Evolutionary conservation across 2,888 invertebrate species (phyloP).

Genomic region (Athalia cordata): DNA sequence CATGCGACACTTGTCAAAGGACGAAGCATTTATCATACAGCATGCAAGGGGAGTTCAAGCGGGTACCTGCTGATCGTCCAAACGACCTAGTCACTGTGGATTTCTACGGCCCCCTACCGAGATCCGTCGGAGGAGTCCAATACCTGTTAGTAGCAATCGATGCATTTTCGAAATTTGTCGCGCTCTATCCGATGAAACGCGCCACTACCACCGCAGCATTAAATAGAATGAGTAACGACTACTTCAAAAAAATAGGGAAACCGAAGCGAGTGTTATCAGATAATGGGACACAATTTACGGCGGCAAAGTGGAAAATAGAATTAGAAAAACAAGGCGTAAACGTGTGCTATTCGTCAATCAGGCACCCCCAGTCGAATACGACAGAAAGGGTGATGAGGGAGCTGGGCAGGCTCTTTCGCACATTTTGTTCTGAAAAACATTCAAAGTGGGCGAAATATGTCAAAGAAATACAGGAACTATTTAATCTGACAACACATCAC

Average conservation of each 20-base stretch:
- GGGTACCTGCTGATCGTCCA: neutral
- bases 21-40: neutral
- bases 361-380: slow-evolving; percentile 51
- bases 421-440: slow-evolving; percentile 47
- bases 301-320: slow-evolving; percentile 41
- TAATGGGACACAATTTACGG: slow-evolving; percentile 48
- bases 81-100: neutral
- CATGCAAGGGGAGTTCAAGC: neutral
- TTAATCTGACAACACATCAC: slow-evolving; percentile 49
- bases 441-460: slow-evolving; percentile 50
- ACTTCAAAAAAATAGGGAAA: slow-evolving; percentile 45
- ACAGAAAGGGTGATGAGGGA: slow-evolving; percentile 51
- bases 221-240: slow-evolving; percentile 32
- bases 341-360: slow-evolving; percentile 45
- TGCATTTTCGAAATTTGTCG: slow-evolving; percentile 31
- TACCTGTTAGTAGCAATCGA: neutral
- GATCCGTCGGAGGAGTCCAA: neutral
- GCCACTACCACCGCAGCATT: slow-evolving; percentile 35
- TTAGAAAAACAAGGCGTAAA: slow-evolving; percentile 28
- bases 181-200: slow-evolving; percentile 47
- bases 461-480: slow-evolving; percentile 40
- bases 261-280: slow-evolving; percentile 44
- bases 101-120: neutral
- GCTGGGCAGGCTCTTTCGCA: slow-evolving; percentile 51
- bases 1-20: neutral